Conservation (phyloP, 2,113 vertebrate species). For the Diphyllodes magnificus region DNA sequence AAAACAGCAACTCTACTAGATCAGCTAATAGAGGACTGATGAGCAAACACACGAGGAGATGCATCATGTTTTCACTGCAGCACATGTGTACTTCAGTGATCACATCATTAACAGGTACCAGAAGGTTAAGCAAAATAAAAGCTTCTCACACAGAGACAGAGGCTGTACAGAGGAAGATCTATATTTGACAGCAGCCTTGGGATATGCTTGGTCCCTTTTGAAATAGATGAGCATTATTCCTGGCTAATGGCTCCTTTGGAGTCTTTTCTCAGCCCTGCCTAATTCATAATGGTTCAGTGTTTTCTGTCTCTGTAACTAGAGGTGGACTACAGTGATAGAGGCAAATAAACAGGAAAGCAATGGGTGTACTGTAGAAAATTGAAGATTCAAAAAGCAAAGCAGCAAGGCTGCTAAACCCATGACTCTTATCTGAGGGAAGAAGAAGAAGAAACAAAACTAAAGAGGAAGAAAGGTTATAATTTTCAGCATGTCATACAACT, state of each 20-base stretch:
- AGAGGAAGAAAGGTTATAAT: neutral
- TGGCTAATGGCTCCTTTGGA: neutral
- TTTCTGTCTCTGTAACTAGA: neutral
- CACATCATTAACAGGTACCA: slow-evolving; percentile 39
- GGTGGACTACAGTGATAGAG: neutral
- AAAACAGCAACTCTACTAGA: slow-evolving; percentile 13
- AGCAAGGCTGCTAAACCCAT: neutral
- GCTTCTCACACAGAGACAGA: neutral
- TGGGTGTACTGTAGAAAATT: neutral
- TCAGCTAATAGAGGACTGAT: neutral
- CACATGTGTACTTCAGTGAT: neutral
- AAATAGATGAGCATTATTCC: neutral
- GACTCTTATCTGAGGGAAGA: too few species aligned
- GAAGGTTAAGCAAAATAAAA: slow-evolving; percentile 10
- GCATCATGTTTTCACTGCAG: slow-evolving; percentile 11
- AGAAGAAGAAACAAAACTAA: neutral
- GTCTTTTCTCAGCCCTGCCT: neutral
- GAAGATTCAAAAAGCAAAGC: neutral
- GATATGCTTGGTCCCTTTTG: neutral
- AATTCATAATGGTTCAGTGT: slow-evolving; percentile 5
- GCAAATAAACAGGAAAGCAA: slow-evolving; percentile 21
- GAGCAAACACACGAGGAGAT: neutral
- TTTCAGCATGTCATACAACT: neutral
- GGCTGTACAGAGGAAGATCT: neutral
- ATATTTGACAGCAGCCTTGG: slow-evolving; percentile 39